These are phyloP conservation scores for Gallinago stenura DNA, from an alignment of 2,797 vertebrate genomes.

Conservation along the genomic window DNA sequence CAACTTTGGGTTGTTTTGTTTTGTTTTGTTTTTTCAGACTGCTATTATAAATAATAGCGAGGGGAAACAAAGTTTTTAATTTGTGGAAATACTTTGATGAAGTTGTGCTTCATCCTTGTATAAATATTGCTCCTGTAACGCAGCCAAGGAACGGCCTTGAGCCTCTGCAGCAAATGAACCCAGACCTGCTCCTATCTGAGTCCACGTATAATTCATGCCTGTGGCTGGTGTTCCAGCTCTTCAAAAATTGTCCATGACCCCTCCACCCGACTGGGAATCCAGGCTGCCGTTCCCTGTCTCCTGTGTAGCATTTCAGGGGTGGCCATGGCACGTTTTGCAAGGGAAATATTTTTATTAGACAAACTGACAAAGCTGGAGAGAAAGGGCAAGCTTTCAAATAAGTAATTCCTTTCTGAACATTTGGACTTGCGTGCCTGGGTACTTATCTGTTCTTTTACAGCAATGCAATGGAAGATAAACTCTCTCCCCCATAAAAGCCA, in stretches of 20 bases:
- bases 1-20: not conserved
- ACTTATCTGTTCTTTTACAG: conserved; percentile 30
- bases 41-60: conserved; percentile 50
- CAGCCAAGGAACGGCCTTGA: conserved; percentile 55
- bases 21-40: not conserved
- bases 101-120: conserved; percentile 7
- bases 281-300: not conserved
- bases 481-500: conserved; percentile 2
- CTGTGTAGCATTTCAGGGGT: not conserved
- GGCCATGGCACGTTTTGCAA: not conserved
- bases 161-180: not conserved
- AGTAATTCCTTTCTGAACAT: not conserved
- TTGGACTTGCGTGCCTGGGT: not conserved
- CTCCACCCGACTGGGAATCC: not conserved
- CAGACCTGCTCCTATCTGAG: conserved; percentile 6
- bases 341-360: not conserved
- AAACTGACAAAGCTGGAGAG: not conserved
- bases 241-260: not conserved
- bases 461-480: conserved; percentile 31
- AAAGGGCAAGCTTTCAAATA: not conserved
- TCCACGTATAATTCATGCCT: not conserved
- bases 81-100: conserved; percentile 42
- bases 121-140: conserved; percentile 60
- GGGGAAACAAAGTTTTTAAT: conserved; percentile 35
- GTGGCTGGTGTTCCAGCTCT: not conserved